Percentiles rank a stretch among this genome's conserved stretches.
Evolutionary conservation across 1,140 invertebrate species (phyloP).

Genomic region (Apis florea): DNA sequence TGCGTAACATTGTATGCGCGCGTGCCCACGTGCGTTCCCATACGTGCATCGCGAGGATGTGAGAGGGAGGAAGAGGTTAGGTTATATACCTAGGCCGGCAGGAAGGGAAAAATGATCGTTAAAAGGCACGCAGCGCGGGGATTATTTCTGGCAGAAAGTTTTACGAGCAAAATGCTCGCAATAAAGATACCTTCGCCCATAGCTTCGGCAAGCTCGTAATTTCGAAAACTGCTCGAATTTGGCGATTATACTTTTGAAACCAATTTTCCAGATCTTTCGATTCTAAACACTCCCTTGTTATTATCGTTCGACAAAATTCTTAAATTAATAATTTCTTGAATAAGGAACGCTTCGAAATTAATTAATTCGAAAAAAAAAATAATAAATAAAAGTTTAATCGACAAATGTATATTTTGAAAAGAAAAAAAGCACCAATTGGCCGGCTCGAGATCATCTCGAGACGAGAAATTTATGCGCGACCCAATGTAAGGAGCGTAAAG

Average conservation of each 20-base stretch:
- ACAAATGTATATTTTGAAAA: too few relatives aligned
- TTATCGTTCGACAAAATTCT: too few relatives aligned
- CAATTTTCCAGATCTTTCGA: too few relatives aligned
- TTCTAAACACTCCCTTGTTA: too few relatives aligned
- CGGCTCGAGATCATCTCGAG: too few relatives aligned
- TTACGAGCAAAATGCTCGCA: slow-evolving; percentile 43
- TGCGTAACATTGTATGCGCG: not conserved
- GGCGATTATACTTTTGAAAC: not conserved
- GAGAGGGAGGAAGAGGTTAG: not conserved
- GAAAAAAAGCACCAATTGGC: too few relatives aligned
- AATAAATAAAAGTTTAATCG: too few relatives aligned
- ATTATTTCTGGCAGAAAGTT: slow-evolving; percentile 45
- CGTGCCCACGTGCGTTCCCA: not conserved
- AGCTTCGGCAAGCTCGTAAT: slow-evolving; percentile 29
- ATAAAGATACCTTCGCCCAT: slow-evolving; percentile 39
- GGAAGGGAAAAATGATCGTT: slow-evolving; percentile 19
- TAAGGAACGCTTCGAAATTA: too few relatives aligned
- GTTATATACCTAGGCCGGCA: not conserved
- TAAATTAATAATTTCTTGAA: too few relatives aligned
- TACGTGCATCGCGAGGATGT: not conserved
- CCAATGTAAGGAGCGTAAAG: slow-evolving; percentile 16
- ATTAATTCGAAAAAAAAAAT: too few relatives aligned
- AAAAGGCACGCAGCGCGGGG: slow-evolving; percentile 21
- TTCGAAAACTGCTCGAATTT: slow-evolving; percentile 26
- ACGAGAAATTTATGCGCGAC: not conserved